A percentile compares a stretch with the other conserved stretches of the same genome.
Evolutionary conservation across 2,888 invertebrate species (phyloP).

Genomic region (Omphaloscelis lunosa): DNA sequence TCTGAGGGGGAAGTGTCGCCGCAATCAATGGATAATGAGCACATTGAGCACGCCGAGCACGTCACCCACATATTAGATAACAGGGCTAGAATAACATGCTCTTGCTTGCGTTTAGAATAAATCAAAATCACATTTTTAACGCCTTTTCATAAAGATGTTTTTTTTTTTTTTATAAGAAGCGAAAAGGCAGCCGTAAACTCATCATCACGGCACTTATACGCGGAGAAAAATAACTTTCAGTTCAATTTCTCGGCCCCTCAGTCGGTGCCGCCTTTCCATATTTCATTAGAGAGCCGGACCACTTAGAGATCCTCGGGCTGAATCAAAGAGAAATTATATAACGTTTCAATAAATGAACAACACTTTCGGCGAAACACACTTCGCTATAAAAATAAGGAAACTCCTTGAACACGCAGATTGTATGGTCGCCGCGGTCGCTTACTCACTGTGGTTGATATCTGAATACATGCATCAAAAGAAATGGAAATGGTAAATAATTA

Average conservation of each 20-base stretch:
- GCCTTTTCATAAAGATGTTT: background rate
- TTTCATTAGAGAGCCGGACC: conserved; percentile 45
- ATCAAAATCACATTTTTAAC: background rate
- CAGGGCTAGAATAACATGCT: background rate
- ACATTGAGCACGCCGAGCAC: background rate
- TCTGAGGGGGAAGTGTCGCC: background rate
- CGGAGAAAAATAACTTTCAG: conserved; percentile 16
- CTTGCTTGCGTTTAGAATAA: background rate
- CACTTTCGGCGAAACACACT: conserved; percentile 13
- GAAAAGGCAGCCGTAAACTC: conserved; percentile 2
- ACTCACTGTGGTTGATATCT: background rate
- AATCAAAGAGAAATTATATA: conserved; percentile 34
- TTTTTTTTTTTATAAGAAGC: background rate
- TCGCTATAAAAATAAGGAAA: background rate
- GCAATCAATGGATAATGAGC: background rate
- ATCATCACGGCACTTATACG: conserved; percentile 20
- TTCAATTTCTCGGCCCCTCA: conserved; percentile 27
- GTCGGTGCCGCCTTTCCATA: conserved; percentile 41
- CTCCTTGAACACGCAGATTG: background rate
- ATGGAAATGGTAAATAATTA: background rate
- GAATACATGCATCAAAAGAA: background rate
- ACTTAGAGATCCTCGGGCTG: conserved; percentile 30
- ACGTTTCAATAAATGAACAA: conserved; percentile 43
- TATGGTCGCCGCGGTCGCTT: background rate
- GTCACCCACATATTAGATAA: background rate